Evolutionary conservation across 2,797 vertebrate genomes (phyloP).

Genomic region (Huso huso): DNA sequence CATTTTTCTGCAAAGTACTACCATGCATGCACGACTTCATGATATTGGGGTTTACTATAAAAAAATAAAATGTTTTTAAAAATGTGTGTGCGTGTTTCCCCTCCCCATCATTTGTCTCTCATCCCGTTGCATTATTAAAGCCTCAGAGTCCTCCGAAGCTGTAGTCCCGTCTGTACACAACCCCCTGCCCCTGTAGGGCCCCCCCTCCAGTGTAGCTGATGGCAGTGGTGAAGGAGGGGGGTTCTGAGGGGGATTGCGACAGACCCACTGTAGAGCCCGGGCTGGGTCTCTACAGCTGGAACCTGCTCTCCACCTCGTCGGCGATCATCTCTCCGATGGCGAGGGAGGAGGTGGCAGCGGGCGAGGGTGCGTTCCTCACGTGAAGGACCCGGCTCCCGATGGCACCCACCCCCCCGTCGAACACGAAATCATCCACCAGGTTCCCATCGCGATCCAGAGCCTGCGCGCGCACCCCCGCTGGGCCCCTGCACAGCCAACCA

Average conservation of each 20-base stretch:
- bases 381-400: conserved; percentile 77
- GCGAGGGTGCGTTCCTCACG: conserved; percentile 88
- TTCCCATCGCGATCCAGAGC: conserved; percentile 78
- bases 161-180: background rate
- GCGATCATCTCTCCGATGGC: conserved; percentile 81
- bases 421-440: conserved; percentile 91
- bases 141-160: background rate
- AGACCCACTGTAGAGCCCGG: background rate
- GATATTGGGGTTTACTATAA: no score
- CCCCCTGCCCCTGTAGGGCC: background rate
- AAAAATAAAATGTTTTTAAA: no score
- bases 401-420: conserved; percentile 74
- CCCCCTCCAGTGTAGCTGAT: background rate
- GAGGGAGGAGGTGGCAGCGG: conserved; percentile 88
- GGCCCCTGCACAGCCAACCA: conserved; percentile 58
- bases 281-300: conserved; percentile 50
- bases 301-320: conserved; percentile 70
- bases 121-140: no score
- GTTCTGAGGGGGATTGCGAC: background rate
- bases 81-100: no score
- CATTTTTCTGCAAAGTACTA: no score
- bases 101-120: no score
- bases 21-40: no score
- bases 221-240: conserved; percentile 10
- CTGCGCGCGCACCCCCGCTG: conserved; percentile 84